Conservation (phyloP, 2,888 invertebrate genomes). For the Coenonympha glycerion region DNA sequence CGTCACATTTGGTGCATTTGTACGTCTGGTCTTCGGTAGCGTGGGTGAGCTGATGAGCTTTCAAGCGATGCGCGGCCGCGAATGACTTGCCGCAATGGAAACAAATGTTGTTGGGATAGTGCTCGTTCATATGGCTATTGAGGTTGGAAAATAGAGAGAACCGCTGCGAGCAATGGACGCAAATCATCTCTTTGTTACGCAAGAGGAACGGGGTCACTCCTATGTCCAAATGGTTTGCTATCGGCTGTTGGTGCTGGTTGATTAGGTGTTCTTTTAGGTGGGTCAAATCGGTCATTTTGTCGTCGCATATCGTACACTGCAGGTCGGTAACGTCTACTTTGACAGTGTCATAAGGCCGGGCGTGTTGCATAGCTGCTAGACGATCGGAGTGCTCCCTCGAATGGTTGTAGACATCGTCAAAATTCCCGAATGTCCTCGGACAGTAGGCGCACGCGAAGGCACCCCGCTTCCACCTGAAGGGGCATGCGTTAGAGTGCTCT, state of each 20-base stretch:
- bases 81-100: slow-evolving; percentile 61
- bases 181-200: slow-evolving; percentile 42
- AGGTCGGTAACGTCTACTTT: slow-evolving; percentile 58
- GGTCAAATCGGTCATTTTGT: slow-evolving; percentile 39
- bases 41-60: slow-evolving; percentile 51
- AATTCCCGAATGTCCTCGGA: slow-evolving; percentile 49
- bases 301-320: slow-evolving; percentile 50
- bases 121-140: slow-evolving; percentile 60
- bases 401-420: slow-evolving; percentile 48
- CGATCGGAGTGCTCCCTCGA: slow-evolving; percentile 44
- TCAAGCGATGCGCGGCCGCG: slow-evolving; percentile 45
- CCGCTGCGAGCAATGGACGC: slow-evolving; percentile 46
- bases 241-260: slow-evolving; percentile 44
- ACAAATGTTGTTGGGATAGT: slow-evolving; percentile 61
- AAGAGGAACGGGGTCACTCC: slow-evolving; percentile 56
- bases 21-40: slow-evolving; percentile 34
- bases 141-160: slow-evolving; percentile 56
- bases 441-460: slow-evolving; percentile 58
- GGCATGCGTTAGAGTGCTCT: slow-evolving; percentile 59
- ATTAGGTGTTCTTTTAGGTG: slow-evolving; percentile 49
- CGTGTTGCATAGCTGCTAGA: slow-evolving; percentile 44
- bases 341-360: slow-evolving; percentile 41
- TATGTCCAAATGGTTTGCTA: slow-evolving; percentile 42
- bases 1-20: slow-evolving; percentile 52
- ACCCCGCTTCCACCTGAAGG: slow-evolving; percentile 62